Conservation (phyloP, 2,113 vertebrate genomes). For the Cyprinodon brontotheroides region DNA sequence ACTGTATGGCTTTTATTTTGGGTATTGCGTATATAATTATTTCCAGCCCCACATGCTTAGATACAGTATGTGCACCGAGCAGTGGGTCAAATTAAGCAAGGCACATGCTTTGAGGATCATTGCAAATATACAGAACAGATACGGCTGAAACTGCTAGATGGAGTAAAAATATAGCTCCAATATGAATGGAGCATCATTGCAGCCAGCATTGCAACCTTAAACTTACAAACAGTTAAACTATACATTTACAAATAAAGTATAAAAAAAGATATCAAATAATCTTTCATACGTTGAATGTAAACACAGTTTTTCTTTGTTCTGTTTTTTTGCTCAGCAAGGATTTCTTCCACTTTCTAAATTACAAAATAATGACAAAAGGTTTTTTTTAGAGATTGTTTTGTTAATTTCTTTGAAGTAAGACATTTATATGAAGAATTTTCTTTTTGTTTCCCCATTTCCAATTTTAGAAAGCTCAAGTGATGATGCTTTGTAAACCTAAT, state of each 20-base stretch:
- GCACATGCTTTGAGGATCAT: too few species aligned
- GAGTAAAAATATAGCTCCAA: neutral
- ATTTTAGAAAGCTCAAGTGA: neutral
- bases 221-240: neutral
- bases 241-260: neutral
- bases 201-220: neutral
- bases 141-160: neutral
- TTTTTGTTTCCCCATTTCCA: neutral
- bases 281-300: neutral
- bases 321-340: neutral
- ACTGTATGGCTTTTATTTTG: neutral
- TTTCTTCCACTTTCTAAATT: neutral
- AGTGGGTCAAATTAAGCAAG: neutral
- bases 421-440: neutral
- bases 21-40: neutral
- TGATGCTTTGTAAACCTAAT: too few species aligned
- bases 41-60: neutral
- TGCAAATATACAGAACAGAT: neutral
- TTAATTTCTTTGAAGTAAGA: neutral
- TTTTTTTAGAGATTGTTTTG: neutral
- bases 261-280: neutral
- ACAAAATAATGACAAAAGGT: neutral
- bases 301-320: too few species aligned
- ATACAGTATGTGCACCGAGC: neutral
- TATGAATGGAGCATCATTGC: neutral